These are phyloP conservation scores for Pollicipes pollicipes DNA, from an alignment of 1,140 invertebrate genomes.

Conservation along the genomic window DNA sequence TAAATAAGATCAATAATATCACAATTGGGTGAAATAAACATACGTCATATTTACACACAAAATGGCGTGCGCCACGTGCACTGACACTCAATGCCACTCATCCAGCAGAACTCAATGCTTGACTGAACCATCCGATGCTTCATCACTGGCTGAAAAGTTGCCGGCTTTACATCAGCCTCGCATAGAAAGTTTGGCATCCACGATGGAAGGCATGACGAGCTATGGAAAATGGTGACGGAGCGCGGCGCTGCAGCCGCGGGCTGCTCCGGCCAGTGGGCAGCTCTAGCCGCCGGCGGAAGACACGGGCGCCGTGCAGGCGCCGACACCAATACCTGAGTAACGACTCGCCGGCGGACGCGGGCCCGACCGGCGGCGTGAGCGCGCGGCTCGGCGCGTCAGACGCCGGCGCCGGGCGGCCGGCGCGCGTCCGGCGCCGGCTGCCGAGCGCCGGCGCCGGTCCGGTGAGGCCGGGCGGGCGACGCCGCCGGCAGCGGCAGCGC, in stretches of 20 bases:
- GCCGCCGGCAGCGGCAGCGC: not conserved
- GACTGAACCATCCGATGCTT: not conserved
- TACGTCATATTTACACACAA: not conserved
- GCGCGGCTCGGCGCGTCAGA: too few relatives aligned
- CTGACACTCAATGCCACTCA: not conserved
- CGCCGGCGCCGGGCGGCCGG: too few relatives aligned
- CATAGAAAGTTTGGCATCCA: not conserved
- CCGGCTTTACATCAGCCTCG: too few relatives aligned
- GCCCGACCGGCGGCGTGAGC: too few relatives aligned
- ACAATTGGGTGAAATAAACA: slow-evolving; percentile 2
- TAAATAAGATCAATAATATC: slow-evolving; percentile 2
- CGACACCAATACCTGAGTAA: not conserved
- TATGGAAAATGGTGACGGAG: not conserved
- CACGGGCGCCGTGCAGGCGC: not conserved
- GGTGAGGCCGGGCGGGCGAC: too few relatives aligned
- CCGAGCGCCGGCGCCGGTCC: too few relatives aligned
- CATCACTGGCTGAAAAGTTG: not conserved
- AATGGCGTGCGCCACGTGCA: not conserved
- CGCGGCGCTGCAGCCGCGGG: too few relatives aligned
- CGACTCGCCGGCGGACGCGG: too few relatives aligned
- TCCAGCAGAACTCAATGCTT: not conserved
- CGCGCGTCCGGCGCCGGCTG: too few relatives aligned
- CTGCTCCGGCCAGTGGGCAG: too few relatives aligned
- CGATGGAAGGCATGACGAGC: not conserved
- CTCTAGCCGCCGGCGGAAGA: not conserved